Evolutionary conservation across 2,113 vertebrate species (phyloP), one percentile per base, ranked within the genome.

Genomic region (Ploceus nigricollis): DNA sequence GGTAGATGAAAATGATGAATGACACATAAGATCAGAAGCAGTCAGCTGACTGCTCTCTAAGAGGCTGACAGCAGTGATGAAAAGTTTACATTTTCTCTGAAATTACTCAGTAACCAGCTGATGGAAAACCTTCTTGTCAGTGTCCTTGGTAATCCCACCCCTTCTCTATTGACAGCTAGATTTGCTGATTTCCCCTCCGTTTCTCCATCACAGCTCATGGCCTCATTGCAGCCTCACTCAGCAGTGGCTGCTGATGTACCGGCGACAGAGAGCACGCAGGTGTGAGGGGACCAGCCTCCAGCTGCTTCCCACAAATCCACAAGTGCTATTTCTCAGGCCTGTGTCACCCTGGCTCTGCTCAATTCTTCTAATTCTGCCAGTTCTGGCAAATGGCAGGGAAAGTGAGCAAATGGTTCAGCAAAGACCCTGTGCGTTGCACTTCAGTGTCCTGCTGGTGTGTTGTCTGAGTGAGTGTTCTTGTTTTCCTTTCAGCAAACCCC

Each of bases 401-500:
- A 60, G 10, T 19, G 73, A 31, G 69, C 24, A 22, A 21, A 18
- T 44, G 35, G 7, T 58, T 20, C 18, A 23, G 24, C 40, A 19
- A 60, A 75, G 48, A 18, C 31, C 9, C 13, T 23, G 18, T 30
- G 8, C 5, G 0, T 24, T 68, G 10, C 14, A 30, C 30, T 60
- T 79, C 28, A 24, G 3, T 47, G 42, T 57, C 16, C n/a, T 7
- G 8, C 42, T 44, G 37, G 48, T 5, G 1, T 15, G 5, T 16
- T 71, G 48, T 44, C 37, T 93, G 53, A 65, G 30, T 5, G 57
- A 84, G 12, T 42, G 3, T 89, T n/a, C 91, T 82, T 86, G 31
- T 92, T 75, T 81, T 57, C 83, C 57, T 65, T 96, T n/a, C 92
- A 99, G 99, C 94, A n/a, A 98, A 94, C 80, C 99, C 99, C 21